phyloP scores from a whole-genome alignment of 2,113 vertebrate species.

The Australoheros scitulus region DNA sequence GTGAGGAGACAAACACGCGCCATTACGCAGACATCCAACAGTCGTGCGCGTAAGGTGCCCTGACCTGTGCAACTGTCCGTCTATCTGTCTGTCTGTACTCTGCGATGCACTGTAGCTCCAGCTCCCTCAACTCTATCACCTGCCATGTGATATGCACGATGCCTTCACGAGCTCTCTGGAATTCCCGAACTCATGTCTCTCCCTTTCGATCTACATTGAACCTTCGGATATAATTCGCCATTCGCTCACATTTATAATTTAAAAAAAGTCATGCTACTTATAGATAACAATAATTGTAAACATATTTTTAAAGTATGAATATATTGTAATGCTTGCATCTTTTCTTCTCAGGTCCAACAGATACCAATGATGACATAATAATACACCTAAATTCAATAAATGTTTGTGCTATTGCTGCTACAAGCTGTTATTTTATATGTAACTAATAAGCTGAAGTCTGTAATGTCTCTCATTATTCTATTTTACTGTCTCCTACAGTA shows the following conservation, averaged over 20 bases:
- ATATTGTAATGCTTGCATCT: not conserved
- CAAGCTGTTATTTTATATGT: not conserved
- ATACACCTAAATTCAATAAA: not conserved
- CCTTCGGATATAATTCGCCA: not conserved
- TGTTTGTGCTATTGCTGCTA: no score
- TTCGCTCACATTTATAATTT: not conserved
- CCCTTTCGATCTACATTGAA: not conserved
- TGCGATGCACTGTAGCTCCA: not conserved
- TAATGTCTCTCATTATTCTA: not conserved
- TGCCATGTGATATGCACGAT: slow-evolving; percentile 61
- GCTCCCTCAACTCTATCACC: slow-evolving; percentile 44
- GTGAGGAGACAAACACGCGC: not conserved
- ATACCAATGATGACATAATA: accelerated
- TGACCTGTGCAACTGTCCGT: not conserved
- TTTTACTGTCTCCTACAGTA: not conserved
- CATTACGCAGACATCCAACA: not conserved
- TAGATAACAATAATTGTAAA: not conserved
- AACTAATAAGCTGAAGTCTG: not conserved
- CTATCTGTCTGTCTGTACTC: not conserved
- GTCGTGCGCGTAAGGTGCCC: not conserved
- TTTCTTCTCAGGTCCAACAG: not conserved
- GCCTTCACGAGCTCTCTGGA: slow-evolving; percentile 53
- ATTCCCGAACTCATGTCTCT: not conserved
- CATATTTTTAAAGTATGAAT: not conserved
- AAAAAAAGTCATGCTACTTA: not conserved